phyloP scores from a whole-genome alignment of 2,113 vertebrate genomes.

The Agelaius tricolor region DNA sequence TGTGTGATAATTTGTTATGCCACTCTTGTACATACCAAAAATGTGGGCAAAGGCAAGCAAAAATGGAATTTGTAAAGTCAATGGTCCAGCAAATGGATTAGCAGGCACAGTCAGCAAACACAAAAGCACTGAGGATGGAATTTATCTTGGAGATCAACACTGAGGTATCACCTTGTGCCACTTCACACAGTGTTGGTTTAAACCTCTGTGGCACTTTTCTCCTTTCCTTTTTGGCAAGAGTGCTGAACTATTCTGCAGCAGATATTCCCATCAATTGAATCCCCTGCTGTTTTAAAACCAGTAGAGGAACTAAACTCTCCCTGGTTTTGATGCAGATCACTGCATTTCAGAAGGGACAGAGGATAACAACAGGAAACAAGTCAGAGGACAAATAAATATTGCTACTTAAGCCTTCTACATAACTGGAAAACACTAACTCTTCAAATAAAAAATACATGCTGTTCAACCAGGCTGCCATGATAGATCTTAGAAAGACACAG shows the following conservation, averaged over 20 bases:
- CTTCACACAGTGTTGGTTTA: neutral
- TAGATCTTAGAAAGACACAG: neutral
- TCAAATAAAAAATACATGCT: slow-evolving; percentile 7
- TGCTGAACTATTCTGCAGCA: neutral
- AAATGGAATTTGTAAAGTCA: neutral
- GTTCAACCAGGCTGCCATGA: neutral
- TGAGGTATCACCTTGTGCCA: neutral
- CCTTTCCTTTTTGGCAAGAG: neutral
- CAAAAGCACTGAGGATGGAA: neutral
- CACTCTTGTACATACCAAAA: neutral
- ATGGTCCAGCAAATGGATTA: neutral
- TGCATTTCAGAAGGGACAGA: neutral
- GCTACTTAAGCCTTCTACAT: neutral
- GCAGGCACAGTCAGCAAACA: neutral
- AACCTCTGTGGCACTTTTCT: neutral
- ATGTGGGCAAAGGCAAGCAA: neutral
- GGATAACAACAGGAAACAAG: neutral
- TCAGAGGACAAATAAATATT: neutral
- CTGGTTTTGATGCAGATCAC: neutral
- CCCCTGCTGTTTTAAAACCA: neutral
- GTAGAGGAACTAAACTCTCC: neutral
- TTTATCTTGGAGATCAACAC: neutral
- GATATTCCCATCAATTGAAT: neutral
- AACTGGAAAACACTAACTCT: neutral
- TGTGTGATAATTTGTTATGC: neutral